phyloP scores from a whole-genome alignment of 1,140 invertebrate species.

The Platorchestia sp. region DNA sequence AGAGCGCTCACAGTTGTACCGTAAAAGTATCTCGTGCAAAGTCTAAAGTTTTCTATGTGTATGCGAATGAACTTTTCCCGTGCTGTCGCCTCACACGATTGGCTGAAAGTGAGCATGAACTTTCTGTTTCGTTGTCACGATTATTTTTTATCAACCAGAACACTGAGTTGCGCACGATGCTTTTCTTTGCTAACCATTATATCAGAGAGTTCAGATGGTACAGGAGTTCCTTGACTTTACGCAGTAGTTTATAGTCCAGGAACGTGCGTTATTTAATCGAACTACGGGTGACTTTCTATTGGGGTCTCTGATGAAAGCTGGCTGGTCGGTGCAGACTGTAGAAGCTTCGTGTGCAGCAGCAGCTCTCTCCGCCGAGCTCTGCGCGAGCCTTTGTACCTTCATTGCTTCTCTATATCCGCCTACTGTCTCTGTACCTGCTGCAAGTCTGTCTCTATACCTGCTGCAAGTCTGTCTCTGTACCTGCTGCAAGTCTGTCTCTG shows the following conservation, averaged over 20 bases:
- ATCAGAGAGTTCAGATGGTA: background rate
- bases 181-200: background rate
- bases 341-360: background rate
- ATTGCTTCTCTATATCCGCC: background rate
- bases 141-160: background rate
- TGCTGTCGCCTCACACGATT: background rate
- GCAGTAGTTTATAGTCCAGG: background rate
- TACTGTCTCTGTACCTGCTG: background rate
- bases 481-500: too few relatives aligned
- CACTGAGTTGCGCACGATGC: background rate
- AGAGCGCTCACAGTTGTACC: too few relatives aligned
- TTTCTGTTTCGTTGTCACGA: background rate
- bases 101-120: background rate
- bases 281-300: background rate
- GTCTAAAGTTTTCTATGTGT: background rate
- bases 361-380: background rate
- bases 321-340: background rate
- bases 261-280: background rate
- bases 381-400: background rate
- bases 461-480: too few relatives aligned
- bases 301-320: background rate
- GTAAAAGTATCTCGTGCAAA: too few relatives aligned
- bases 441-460: background rate
- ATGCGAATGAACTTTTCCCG: background rate
- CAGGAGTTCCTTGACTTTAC: background rate